Conservation (phyloP, 2,888 invertebrate genomes). For the Volucella bombylans region DNA sequence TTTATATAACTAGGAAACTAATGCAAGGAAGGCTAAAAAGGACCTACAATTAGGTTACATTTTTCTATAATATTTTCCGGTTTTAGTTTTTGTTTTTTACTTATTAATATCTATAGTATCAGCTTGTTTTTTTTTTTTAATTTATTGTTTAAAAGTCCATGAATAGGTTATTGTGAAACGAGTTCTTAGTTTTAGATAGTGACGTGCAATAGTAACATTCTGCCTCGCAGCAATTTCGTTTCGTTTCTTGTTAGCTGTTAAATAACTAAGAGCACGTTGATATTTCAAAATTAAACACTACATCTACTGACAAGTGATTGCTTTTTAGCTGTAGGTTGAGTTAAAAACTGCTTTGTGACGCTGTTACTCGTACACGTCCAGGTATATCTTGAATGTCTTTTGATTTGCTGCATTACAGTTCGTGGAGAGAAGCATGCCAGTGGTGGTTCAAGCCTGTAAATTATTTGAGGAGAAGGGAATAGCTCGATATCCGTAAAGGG, state of each 20-base stretch:
- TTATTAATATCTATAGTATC: conserved; percentile 31
- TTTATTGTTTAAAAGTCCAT: conserved; percentile 64
- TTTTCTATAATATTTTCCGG: conserved; percentile 40
- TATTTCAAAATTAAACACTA: too few relatives aligned
- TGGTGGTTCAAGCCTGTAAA: background rate
- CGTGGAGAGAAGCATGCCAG: background rate
- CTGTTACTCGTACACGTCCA: too few relatives aligned
- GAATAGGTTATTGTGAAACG: conserved; percentile 34
- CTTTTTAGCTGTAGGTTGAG: too few relatives aligned
- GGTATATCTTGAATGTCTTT: background rate
- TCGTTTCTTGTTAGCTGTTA: background rate
- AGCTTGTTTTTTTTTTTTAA: conserved; percentile 21
- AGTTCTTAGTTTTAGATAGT: conserved; percentile 12
- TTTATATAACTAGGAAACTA: conserved; percentile 32
- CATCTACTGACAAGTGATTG: too few relatives aligned
- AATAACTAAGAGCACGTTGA: too few relatives aligned
- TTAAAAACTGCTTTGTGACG: background rate
- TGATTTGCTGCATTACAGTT: conserved; percentile 11
- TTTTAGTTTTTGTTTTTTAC: conserved; percentile 7
- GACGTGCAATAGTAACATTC: too few relatives aligned
- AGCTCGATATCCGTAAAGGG: background rate
- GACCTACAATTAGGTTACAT: conserved; percentile 34
- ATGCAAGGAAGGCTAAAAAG: conserved; percentile 54
- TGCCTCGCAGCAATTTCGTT: background rate
- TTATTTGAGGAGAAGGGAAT: background rate